Base-by-base conservation (phyloP, 1,140 invertebrate genomes). In the Drosophila lini region DNA sequence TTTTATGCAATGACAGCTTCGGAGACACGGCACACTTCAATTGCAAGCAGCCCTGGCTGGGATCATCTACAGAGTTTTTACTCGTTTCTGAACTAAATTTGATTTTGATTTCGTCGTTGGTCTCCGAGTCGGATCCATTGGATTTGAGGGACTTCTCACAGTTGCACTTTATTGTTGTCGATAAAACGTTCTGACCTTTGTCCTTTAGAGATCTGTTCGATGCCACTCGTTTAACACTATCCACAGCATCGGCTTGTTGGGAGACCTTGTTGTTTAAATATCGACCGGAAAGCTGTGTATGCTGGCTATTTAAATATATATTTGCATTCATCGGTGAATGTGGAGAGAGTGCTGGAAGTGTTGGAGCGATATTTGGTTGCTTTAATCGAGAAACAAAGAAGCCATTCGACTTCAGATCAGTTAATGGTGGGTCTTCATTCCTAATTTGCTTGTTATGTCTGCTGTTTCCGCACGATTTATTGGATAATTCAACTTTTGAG, bases 261-360 rank as follows among this genome's bases (percentile, higher is more conserved):
- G 48, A 45, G 19, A 74, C 52, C 61, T 78, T 91, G 60, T 90
- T 90, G 36, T 91, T 79, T 45, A 90, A 77, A 64, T 90, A 90
- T n/a, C 88, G 62, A 62, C 68, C 88, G 48, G 88, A 90, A 22
- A 90, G 80, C 55, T 91, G 90, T 44, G 74, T 81, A 57, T 79
- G 74, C 22, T 88, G 80, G 40, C 65, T 74, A 65, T 68, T 74
- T n/a, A 67, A 50, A 70, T 91, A 65, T 36, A 68, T 50, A 32
- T 65, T 78, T 40, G 74, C 53, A 58, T 89, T 80, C 41, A 84
- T 63, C 3, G 88, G 83, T 19, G 79, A 90, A 64, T 90, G 82
- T 16, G 86, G 86, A 69, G 84, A 91, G 40, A 80, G 73, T 65
- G 80, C 48, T 32, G 88, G 89, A 65, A 91, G 81, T 56, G 88